These are phyloP conservation scores for Pangasius sanitwongsei DNA, from an alignment of 2,797 vertebrate genomes.

Conservation along the genomic window DNA sequence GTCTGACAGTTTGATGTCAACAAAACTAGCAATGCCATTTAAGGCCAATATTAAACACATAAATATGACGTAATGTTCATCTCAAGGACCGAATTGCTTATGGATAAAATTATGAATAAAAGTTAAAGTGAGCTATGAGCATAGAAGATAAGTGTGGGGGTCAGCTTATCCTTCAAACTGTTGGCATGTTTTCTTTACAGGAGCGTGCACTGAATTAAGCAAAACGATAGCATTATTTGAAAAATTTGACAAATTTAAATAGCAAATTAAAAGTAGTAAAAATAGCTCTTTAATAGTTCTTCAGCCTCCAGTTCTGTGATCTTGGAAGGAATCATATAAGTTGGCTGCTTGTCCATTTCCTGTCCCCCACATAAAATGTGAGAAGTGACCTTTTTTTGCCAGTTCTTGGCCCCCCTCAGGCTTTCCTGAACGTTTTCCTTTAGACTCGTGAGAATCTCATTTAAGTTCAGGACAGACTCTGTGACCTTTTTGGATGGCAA, in stretches of 20 bases:
- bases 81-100: background rate
- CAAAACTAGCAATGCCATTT: background rate
- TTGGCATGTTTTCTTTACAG: background rate
- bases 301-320: background rate
- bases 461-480: background rate
- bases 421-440: background rate
- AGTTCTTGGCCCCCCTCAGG: background rate
- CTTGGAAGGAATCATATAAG: background rate
- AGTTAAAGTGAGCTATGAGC: background rate
- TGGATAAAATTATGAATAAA: background rate
- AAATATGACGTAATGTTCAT: background rate
- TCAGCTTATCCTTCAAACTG: background rate
- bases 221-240: background rate
- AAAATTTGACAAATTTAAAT: background rate
- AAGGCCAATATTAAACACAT: background rate
- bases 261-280: too few species aligned
- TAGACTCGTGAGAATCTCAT: background rate
- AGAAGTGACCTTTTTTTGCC: background rate
- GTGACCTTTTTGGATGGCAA: background rate
- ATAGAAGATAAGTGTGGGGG: background rate
- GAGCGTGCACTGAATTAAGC: background rate
- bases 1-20: background rate
- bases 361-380: background rate
- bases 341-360: background rate
- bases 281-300: too few species aligned